phyloP scores from a whole-genome alignment of 2,888 invertebrate genomes.

The Amphipyra berbera region DNA sequence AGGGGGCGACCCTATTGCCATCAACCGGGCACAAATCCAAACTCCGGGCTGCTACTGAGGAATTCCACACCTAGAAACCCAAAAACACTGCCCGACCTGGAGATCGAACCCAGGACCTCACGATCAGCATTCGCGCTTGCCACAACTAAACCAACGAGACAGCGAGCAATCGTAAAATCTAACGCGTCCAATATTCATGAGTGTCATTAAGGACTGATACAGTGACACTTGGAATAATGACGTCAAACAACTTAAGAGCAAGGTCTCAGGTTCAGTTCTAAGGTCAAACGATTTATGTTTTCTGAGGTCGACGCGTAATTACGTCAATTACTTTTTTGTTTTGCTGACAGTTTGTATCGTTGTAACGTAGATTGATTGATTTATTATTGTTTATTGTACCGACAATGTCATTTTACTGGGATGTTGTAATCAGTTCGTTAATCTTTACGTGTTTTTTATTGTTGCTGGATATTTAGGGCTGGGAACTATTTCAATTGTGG shows the following conservation, averaged over 20 bases:
- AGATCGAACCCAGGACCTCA: too few species aligned
- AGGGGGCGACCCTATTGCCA: too few species aligned
- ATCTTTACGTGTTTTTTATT: constrained; percentile 24
- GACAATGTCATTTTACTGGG: constrained; percentile 36
- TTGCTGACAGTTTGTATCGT: constrained; percentile 48
- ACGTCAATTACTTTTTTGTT: constrained; percentile 59
- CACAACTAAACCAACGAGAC: too few species aligned
- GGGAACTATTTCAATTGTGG: constrained; percentile 1
- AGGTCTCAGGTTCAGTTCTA: constrained; percentile 53
- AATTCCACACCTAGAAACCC: too few species aligned
- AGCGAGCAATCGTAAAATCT: constrained; percentile 8
- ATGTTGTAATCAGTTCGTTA: constrained; percentile 13
- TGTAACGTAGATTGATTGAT: constrained; percentile 53
- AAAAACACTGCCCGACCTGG: too few species aligned
- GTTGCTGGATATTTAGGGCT: not conserved
- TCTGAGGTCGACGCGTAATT: constrained; percentile 58
- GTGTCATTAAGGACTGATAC: constrained; percentile 9
- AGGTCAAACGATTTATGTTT: constrained; percentile 56
- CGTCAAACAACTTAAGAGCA: constrained; percentile 42
- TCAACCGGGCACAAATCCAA: too few species aligned
- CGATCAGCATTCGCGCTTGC: too few species aligned
- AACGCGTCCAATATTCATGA: constrained; percentile 29
- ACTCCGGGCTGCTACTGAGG: too few species aligned
- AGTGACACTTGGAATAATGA: constrained; percentile 42
- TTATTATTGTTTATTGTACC: constrained; percentile 43